Base-by-base conservation (phyloP, 2,113 vertebrate species). In the Chlorodrepanis virens region DNA sequence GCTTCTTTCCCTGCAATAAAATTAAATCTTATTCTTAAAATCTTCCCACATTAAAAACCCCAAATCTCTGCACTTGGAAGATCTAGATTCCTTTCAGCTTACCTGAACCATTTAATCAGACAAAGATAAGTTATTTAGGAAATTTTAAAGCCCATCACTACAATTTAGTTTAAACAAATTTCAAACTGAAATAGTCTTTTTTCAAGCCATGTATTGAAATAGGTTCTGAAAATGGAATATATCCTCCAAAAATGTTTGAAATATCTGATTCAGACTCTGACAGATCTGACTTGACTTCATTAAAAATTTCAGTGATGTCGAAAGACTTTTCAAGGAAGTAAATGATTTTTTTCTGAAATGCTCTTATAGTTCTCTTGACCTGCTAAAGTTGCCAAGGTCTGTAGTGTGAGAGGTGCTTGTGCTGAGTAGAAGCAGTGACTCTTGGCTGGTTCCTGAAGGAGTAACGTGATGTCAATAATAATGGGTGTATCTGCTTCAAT, bases 401-500 rank as follows among this genome's bases (percentile, higher is more conserved):
- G 28, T 20, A 40, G 15, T 13, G 20, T 1, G 3, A 69, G 68
- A 67, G 50, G 25, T 67, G 50, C 39, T 78, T 42, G 16, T 3
- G 2, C 39, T 54, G 81, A 14, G 20, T 9, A 24, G 56, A 81
- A 50, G 28, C 13, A 37, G 47, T 10, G 40, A 60, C n/a, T n/a
- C 17, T 70, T 50, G 37, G 53, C 35, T 63, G n/a, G 23, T 33
- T 21, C 6, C 47, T 57, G 89, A 60, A 80, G 60, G 39, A 70
- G 10, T 49, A 67, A 45, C 14, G 4, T 35, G 14, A 20, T 19
- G 11, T 54, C 61, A 81, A 89, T 71, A 75, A 67, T 25, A 42
- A 77, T 37, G 53, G 16, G 22, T 45, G 14, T 10, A 69, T 23
- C 54, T 1, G 0, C 37, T 61, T 65, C 0, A 0, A 6, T 80